Percentiles rank a stretch among this genome's conserved stretches.
These are phyloP conservation scores for Baronia brevicornis DNA, from an alignment of 2,888 invertebrate genomes.

Conservation along the genomic window DNA sequence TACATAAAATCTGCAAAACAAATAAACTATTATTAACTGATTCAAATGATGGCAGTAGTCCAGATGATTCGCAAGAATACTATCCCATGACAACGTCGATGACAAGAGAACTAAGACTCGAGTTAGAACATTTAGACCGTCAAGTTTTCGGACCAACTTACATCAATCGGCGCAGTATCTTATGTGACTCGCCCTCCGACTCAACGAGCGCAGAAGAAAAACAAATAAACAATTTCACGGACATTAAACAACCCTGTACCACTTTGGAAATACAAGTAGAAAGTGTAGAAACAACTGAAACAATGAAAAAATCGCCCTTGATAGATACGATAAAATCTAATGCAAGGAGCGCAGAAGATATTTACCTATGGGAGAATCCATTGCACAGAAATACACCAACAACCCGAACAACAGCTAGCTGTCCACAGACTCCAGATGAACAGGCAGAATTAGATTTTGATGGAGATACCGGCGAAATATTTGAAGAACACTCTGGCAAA, in stretches of 20 bases:
- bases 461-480: slow-evolving; percentile 74
- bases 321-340: slow-evolving; percentile 54
- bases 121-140: slow-evolving; percentile 88
- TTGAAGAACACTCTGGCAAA: slow-evolving; percentile 79
- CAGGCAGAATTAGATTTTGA: slow-evolving; percentile 83
- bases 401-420: slow-evolving; percentile 58
- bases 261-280: slow-evolving; percentile 34
- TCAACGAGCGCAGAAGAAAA: slow-evolving; percentile 62
- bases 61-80: slow-evolving; percentile 88
- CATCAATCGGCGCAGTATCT: slow-evolving; percentile 50
- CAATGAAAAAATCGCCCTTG: slow-evolving; percentile 48
- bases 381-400: slow-evolving; percentile 74
- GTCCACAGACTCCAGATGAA: slow-evolving; percentile 81
- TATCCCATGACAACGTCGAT: slow-evolving; percentile 92
- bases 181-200: slow-evolving; percentile 61
- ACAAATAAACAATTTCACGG: slow-evolving; percentile 35
- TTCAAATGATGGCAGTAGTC: slow-evolving; percentile 78
- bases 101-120: slow-evolving; percentile 87
- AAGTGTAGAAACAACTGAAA: slow-evolving; percentile 34
- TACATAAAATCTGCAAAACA: slow-evolving; percentile 37
- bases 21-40: slow-evolving; percentile 44
- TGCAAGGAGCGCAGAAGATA: slow-evolving; percentile 77
- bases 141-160: slow-evolving; percentile 83
- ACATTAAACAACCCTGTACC: slow-evolving; percentile 35
- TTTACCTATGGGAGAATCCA: slow-evolving; percentile 88